phyloP scores from a whole-genome alignment of 2,888 invertebrate genomes.

The Lasioglossum morio region DNA sequence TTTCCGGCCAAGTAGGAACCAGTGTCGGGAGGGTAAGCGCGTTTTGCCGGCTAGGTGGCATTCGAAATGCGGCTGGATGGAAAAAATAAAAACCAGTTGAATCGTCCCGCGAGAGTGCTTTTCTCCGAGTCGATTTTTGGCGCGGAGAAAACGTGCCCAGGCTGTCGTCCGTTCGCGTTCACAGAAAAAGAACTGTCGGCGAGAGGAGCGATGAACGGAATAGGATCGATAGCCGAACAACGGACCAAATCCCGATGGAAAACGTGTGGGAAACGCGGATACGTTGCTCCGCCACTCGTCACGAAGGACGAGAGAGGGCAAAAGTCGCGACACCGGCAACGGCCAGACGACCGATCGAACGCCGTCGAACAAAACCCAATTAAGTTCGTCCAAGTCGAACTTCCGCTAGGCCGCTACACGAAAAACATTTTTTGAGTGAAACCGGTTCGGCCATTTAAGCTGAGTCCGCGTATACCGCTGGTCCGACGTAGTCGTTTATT shows the following conservation, averaged over 20 bases:
- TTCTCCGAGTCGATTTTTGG: slow-evolving; percentile 50
- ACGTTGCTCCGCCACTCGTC: slow-evolving; percentile 54
- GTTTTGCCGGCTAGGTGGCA: neutral
- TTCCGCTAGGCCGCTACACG: slow-evolving; percentile 67
- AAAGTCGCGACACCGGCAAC: slow-evolving; percentile 59
- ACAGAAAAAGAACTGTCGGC: slow-evolving; percentile 43
- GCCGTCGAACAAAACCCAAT: slow-evolving; percentile 72
- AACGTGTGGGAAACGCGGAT: slow-evolving; percentile 69
- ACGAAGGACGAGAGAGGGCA: slow-evolving; percentile 45
- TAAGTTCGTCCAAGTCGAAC: slow-evolving; percentile 69
- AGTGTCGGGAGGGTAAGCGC: slow-evolving; percentile 14
- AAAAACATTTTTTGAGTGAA: slow-evolving; percentile 72
- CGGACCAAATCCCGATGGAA: slow-evolving; percentile 71
- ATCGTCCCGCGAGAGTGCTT: slow-evolving; percentile 41
- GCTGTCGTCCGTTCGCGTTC: slow-evolving; percentile 54
- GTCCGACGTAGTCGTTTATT: slow-evolving; percentile 30
- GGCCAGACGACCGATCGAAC: slow-evolving; percentile 61
- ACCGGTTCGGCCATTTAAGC: slow-evolving; percentile 71
- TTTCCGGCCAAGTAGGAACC: neutral
- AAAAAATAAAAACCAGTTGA: slow-evolving; percentile 50
- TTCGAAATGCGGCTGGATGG: slow-evolving; percentile 29
- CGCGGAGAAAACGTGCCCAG: slow-evolving; percentile 40
- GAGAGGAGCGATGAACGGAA: slow-evolving; percentile 52
- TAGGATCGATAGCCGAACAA: slow-evolving; percentile 79
- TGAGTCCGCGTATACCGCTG: slow-evolving; percentile 45